Evolutionary conservation across 2,113 vertebrate species (phyloP), one percentile per base, ranked within the genome.

Genomic region (Corythoichthys intestinalis): DNA sequence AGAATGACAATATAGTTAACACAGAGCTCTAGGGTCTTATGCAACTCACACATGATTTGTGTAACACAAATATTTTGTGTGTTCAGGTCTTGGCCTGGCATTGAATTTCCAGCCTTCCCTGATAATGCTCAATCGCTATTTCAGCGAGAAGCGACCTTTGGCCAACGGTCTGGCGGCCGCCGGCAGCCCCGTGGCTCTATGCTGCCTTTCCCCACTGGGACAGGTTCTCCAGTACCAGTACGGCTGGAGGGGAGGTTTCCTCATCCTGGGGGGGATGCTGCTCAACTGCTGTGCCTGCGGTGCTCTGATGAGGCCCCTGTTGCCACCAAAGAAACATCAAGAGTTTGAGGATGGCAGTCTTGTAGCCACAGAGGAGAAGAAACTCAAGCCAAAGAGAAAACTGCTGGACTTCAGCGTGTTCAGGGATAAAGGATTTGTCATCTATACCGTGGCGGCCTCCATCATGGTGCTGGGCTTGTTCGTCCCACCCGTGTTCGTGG

Each of bases 91-190:
- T 87, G 96, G 96, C 39, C 85, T 98, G 80, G 94, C 96, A 0
- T 88, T 98, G 69, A 98, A 96, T 83, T 98, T 98, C 81, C 96
- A 98, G 90, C 95, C 96, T 0, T 96, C 95, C 0, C 94, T 98
- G 53, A 96, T 98, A 81, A 98, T 98, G 96, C 87, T 98, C 72
- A 97, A 96, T 79, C 90, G 94, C 10, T 98, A 98, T 88, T 98
- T 98, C 77, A 94, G 73, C 80, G 92, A 94, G 84, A 92, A 92
- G 8, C 93, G 95, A 0, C 96, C 96, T 41, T 74, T 98, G 28
- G 96, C 96, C 70, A 98, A 98, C 0, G 95, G 96, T 9, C 87
- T 98, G 1, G 93, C 95, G 0, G 96, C 95, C 0, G 95, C 95
- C 0, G 96, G 96, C 48, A 97, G 95, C 53, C 96, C 96, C 0